Evolutionary conservation across 2,888 invertebrate species (phyloP), one percentile per base, ranked within the genome.

Genomic region (Xiphydria camelus): DNA sequence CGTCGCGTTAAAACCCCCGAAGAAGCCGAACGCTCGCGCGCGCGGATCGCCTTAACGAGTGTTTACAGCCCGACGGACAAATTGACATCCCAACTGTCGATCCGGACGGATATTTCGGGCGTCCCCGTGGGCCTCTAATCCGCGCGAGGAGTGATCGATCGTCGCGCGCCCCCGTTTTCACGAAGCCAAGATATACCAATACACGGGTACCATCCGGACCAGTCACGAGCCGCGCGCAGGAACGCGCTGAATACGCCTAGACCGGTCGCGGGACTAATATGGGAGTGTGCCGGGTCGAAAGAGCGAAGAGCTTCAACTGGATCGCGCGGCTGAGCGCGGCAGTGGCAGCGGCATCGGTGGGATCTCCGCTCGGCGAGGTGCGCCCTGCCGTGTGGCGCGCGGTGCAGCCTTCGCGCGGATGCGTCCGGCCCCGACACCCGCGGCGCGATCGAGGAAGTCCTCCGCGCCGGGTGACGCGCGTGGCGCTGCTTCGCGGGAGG

Each of bases 221-320:
- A 25, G 37, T 32, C 22, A 10, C 25, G 9, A 32, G 41, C 15
- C 22, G 36, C 34, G 26, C 43, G 23, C 26, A 20, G 47, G 38
- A 43, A 26, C 32, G 43, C 55, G 58, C 45, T 45, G 59, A 58
- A 59, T 59, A 67, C 62, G 64, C 66, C 67, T 64, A 68, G 62
- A 68, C 68, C 67, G 68, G 68, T 68, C 61, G 59, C 49, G 40
- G 42, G 56, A 63, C 66, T 64, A 64, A 67, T 66, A 70, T 64
- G 68, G 68, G 51, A 58, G 55, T 51, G 51, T 49, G 52, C 38
- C 42, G 39, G 51, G 12, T 29, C 9, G 29, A 37, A 32, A 47
- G 37, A 41, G 40, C 42, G 61, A 64, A n/a, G n/a, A 63, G 64
- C 62, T 53, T 59, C 66, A 67, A 66, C 64, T 68, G 64, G 64